Conservation (phyloP, 2,797 vertebrate genomes). For the Clarias fuscus region DNA sequence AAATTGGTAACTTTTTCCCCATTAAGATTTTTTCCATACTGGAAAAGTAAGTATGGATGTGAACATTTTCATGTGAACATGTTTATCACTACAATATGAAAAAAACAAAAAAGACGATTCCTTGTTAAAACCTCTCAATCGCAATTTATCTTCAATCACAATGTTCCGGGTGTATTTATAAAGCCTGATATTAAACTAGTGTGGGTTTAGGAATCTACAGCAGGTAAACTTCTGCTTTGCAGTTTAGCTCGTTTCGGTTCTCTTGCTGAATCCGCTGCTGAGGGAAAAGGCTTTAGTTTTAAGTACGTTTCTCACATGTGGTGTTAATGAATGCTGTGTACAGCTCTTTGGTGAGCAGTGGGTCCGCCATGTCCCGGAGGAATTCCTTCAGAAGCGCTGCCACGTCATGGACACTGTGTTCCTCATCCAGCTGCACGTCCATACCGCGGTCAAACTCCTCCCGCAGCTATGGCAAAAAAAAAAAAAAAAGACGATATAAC, state of each 20-base stretch:
- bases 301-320: conserved; percentile 73
- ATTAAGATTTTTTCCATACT: not conserved
- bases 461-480: conserved; percentile 75
- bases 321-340: conserved; percentile 95
- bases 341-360: conserved; percentile 92
- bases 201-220: not conserved
- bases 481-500: not conserved
- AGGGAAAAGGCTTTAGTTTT: conserved; percentile 1
- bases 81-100: not conserved
- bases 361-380: conserved; percentile 93
- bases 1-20: not conserved
- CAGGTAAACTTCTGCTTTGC: not conserved
- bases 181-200: not conserved
- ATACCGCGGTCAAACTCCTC: conserved; percentile 92
- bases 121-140: not conserved
- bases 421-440: conserved; percentile 86
- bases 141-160: not conserved
- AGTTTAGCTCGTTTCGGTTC: not conserved
- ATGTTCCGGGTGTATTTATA: too few species aligned
- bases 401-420: conserved; percentile 92
- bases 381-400: conserved; percentile 97
- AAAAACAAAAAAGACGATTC: not conserved
- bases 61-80: not conserved
- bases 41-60: not conserved
- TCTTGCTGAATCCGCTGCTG: not conserved